Evolutionary conservation across 2,113 vertebrate genomes (phyloP), one percentile per base, ranked within the genome.

Genomic region (Brachionichthys hirsutus): DNA sequence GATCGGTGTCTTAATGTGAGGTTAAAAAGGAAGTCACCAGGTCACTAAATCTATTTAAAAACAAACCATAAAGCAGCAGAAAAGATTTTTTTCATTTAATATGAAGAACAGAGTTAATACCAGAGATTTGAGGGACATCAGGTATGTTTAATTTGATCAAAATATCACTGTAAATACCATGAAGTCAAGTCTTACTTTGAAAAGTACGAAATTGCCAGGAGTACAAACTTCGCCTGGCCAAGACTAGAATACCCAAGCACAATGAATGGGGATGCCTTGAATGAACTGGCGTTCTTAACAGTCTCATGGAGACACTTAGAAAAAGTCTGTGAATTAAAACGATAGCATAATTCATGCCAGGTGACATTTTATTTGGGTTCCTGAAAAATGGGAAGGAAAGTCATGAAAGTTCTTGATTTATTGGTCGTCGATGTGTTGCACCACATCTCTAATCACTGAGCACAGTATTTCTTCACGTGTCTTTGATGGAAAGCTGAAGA

Each of bases 311-410:
- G 35, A 47, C 18, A 16, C 44, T 60, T 45, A 12, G 60, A 61
- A 69, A 68, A 70, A 17, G 41, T 19, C 55, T 9, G 10, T 42
- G 34, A 69, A 64, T 54, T n/a, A 65, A 13, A 24, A 52, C 17
- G 48, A n/a, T 0, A 2, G 35, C 49, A 62, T 77, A n/a, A 51
- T 40, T 65, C 19, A 61, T 17, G 8, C 14, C 6, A 15, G 41
- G 16, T 60, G 75, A 64, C 64, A 56, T 64, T 73, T 65, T 55
- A 73, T 40, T 47, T 43, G 20, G 38, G 34, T 54, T 49, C 36
- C 52, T 14, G 13, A 15, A 13, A 44, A 19, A 12, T 12, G 13
- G 2, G 22, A 0, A 3, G 18, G 38, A 44, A 20, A 41, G 46
- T 1, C 20, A 17, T 9, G 13, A 19, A 20, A 18, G 12, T 61